phyloP scores from a whole-genome alignment of 2,888 invertebrate species.

The Dryocosmus kuriphilus region DNA sequence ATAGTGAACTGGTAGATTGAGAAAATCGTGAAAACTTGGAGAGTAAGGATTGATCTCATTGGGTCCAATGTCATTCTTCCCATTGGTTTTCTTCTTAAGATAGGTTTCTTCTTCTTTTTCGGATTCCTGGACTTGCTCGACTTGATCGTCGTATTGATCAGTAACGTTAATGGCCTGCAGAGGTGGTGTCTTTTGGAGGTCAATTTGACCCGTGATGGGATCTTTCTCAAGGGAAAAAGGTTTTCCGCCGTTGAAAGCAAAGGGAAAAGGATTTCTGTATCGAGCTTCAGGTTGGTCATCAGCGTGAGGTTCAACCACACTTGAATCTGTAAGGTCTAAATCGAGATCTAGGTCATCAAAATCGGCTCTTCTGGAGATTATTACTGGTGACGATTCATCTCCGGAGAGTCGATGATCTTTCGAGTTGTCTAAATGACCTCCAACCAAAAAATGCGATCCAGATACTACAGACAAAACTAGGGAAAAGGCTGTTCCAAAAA shows the following conservation, averaged over 20 bases:
- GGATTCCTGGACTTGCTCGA: constrained; percentile 24
- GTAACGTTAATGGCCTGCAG: constrained; percentile 70
- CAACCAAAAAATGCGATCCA: constrained; percentile 13
- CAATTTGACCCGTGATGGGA: constrained; percentile 83
- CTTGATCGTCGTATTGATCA: constrained; percentile 61
- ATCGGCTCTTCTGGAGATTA: constrained; percentile 60
- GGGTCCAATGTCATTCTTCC: constrained; percentile 73
- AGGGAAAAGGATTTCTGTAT: constrained; percentile 71
- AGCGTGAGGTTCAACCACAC: constrained; percentile 57
- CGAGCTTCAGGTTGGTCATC: constrained; percentile 60
- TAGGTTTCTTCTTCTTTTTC: constrained; percentile 39
- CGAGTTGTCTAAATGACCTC: constrained; percentile 42
- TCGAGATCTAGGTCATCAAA: constrained; percentile 65
- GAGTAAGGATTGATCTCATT: constrained; percentile 83
- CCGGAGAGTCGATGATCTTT: constrained; percentile 36
- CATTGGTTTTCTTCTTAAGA: constrained; percentile 44
- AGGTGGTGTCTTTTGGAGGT: constrained; percentile 79
- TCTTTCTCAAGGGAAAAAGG: constrained; percentile 86
- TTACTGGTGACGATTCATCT: constrained; percentile 47
- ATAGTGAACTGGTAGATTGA: constrained; percentile 84
- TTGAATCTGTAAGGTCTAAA: constrained; percentile 69
- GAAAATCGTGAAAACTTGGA: constrained; percentile 84
- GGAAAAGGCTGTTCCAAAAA: constrained; percentile 44
- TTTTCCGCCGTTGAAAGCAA: constrained; percentile 83
- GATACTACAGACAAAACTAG: constrained; percentile 31